phyloP scores from a whole-genome alignment of 2,797 vertebrate species.

The Manis pentadactyla region DNA sequence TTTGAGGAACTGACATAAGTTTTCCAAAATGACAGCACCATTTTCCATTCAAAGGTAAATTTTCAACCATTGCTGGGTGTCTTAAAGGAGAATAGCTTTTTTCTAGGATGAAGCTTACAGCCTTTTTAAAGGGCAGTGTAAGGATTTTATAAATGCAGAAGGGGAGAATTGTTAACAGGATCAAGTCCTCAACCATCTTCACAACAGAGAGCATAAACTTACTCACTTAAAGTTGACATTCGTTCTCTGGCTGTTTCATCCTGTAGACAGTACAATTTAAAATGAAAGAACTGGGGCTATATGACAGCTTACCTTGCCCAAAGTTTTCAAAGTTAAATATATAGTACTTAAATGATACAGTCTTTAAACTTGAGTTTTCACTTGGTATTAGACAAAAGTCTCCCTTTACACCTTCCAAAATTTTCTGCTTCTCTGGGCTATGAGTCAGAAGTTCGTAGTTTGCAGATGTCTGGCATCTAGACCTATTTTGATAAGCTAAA shows the following conservation, averaged over 20 bases:
- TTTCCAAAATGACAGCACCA: background rate
- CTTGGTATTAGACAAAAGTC: background rate
- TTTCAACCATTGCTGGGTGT: constrained; percentile 13
- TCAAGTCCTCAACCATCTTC: background rate
- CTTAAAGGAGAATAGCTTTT: constrained; percentile 26
- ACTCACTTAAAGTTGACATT: constrained; percentile 18
- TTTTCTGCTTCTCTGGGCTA: background rate
- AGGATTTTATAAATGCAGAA: background rate
- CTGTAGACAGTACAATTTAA: background rate
- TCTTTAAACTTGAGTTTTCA: constrained; percentile 42
- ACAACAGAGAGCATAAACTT: background rate
- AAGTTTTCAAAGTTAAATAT: background rate
- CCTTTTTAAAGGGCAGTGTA: background rate
- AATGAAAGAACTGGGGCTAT: background rate
- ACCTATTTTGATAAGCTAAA: background rate
- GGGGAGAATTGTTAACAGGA: background rate
- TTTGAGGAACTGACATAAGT: constrained; percentile 15
- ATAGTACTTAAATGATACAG: background rate
- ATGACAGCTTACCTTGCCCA: background rate
- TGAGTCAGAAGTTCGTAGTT: background rate
- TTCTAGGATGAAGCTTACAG: background rate
- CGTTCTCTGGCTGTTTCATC: background rate
- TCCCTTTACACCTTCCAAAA: background rate
- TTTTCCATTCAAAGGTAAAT: background rate
- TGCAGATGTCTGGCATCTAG: background rate